phyloP scores from a whole-genome alignment of 2,113 vertebrate genomes.

The Zapornia atra region DNA sequence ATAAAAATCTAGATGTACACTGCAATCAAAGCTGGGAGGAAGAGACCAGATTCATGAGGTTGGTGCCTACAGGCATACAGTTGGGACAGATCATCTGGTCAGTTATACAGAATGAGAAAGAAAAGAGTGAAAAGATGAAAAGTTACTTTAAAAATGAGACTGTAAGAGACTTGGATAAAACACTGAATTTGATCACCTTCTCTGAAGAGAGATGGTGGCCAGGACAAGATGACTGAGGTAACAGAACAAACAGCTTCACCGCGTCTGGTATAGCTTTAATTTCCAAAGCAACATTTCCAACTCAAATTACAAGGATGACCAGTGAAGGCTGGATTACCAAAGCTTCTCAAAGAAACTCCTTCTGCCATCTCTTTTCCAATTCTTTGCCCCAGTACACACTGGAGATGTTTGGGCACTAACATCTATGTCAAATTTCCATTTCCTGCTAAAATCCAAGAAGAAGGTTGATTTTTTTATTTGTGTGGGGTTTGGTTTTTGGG shows the following conservation, averaged over 20 bases:
- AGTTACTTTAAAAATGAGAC: neutral
- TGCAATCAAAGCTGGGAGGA: neutral
- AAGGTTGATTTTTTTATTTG: too few species aligned
- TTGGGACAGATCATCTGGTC: neutral
- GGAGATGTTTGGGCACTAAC: neutral
- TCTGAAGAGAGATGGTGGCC: neutral
- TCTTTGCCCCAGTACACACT: neutral
- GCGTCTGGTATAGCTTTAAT: neutral
- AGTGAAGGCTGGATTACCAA: neutral
- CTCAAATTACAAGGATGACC: neutral
- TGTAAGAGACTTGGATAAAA: neutral
- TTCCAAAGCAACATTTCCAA: neutral
- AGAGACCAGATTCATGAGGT: neutral
- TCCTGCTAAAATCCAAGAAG: neutral
- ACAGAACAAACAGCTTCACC: neutral
- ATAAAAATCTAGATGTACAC: too few species aligned
- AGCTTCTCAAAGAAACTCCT: neutral
- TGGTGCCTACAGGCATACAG: neutral
- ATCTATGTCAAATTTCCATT: neutral
- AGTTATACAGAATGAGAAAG: neutral
- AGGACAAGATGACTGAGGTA: neutral
- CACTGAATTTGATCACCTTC: neutral
- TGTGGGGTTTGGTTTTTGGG: neutral
- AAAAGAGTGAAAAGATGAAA: neutral
- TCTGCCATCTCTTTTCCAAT: neutral